Evolutionary conservation across 1,140 invertebrate species (phyloP).

Genomic region (Leptinotarsa defecta): DNA sequence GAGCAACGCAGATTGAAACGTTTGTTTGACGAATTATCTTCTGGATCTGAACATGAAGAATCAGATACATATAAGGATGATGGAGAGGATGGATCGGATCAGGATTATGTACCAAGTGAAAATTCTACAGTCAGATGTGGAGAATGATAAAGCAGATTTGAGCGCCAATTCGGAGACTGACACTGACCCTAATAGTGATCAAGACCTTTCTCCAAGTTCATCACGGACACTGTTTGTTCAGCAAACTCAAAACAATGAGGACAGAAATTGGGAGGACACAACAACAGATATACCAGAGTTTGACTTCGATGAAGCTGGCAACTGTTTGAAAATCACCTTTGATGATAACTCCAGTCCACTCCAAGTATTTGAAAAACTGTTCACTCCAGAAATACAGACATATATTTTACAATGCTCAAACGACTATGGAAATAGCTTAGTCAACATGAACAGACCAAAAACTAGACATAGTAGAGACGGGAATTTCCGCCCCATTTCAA

Average conservation of each 20-base stretch:
- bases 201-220: too few relatives aligned
- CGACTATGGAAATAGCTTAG: too few relatives aligned
- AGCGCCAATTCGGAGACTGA: too few relatives aligned
- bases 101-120: conserved; percentile 17
- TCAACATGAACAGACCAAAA: too few relatives aligned
- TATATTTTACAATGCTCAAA: neutral
- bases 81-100: conserved; percentile 23
- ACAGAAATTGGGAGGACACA: neutral
- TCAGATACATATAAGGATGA: conserved; percentile 21
- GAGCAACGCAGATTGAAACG: neutral
- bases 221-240: too few relatives aligned
- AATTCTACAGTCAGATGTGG: conserved; percentile 11
- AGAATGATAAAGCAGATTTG: too few relatives aligned
- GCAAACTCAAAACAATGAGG: neutral
- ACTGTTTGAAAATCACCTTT: neutral
- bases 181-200: too few relatives aligned
- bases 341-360: neutral
- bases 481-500: too few relatives aligned
- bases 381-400: neutral
- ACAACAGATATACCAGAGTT: neutral
- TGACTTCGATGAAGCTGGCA: neutral
- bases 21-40: conserved; percentile 7
- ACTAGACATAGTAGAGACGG: too few relatives aligned
- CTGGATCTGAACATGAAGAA: conserved; percentile 16
- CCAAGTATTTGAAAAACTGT: neutral